A percentile compares a stretch with the other conserved stretches of the same genome.
Conservation (phyloP, 2,888 invertebrate genomes). For the Epinotia ramella region DNA sequence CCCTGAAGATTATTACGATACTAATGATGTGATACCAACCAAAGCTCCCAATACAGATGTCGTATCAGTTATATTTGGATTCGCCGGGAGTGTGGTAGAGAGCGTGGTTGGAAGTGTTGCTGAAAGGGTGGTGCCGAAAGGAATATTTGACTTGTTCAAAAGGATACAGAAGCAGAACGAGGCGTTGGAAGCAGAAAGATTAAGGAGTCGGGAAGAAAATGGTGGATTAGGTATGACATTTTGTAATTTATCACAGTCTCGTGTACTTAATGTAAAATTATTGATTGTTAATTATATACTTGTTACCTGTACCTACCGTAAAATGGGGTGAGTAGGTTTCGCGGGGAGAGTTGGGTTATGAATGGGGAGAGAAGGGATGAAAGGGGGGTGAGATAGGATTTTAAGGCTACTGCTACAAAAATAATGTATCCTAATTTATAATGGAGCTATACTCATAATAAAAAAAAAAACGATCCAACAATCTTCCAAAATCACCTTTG, state of each 20-base stretch:
- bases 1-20: slow-evolving; percentile 79
- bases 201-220: slow-evolving; percentile 81
- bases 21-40: slow-evolving; percentile 76
- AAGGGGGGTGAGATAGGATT: too few species aligned
- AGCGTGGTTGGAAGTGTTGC: slow-evolving; percentile 78
- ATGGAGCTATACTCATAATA: too few species aligned
- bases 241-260: neutral
- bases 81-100: slow-evolving; percentile 79
- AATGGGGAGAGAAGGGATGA: too few species aligned
- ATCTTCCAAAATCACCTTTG: too few species aligned
- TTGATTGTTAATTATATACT: too few species aligned
- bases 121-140: slow-evolving; percentile 77
- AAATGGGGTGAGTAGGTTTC: too few species aligned
- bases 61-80: slow-evolving; percentile 75
- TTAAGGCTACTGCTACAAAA: too few species aligned
- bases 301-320: too few species aligned
- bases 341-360: too few species aligned
- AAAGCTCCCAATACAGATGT: slow-evolving; percentile 76
- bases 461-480: too few species aligned
- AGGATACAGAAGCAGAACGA: slow-evolving; percentile 80
- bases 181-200: slow-evolving; percentile 75
- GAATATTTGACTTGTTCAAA: slow-evolving; percentile 74
- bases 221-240: slow-evolving; percentile 74
- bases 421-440: too few species aligned
- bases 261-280: too few species aligned